phyloP scores from a whole-genome alignment of 2,797 vertebrate genomes.

The Melanotaenia trifasciata region DNA sequence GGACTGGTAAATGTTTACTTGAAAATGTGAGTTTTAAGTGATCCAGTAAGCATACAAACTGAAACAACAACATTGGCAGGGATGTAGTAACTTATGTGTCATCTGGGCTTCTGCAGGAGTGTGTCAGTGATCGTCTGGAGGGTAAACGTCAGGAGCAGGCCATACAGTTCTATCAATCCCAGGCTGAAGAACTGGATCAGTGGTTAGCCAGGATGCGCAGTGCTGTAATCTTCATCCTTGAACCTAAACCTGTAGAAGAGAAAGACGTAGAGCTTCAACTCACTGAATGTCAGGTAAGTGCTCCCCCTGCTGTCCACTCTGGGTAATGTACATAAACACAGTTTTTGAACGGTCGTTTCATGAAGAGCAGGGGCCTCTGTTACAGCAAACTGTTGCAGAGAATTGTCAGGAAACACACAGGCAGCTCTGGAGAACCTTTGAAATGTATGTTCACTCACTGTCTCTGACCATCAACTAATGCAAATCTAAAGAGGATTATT shows the following conservation, averaged over 20 bases:
- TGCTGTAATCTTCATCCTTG: constrained; percentile 67
- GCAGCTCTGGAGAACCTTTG: background rate
- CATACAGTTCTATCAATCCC: constrained; percentile 86
- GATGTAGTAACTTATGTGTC: background rate
- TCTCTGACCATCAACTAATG: constrained; percentile 1
- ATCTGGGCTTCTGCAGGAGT: constrained; percentile 83
- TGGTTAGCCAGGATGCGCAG: constrained; percentile 87
- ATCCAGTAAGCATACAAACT: background rate
- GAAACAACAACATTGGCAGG: background rate
- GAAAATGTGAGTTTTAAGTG: background rate
- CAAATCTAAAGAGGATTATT: constrained; percentile 35
- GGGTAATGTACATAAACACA: background rate
- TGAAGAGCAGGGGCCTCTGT: background rate
- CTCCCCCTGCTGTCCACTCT: constrained; percentile 46
- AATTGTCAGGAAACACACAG: background rate
- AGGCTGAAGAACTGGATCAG: constrained; percentile 90
- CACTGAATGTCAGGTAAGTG: constrained; percentile 90
- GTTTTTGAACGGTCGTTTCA: background rate
- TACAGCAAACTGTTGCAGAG: background rate
- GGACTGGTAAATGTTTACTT: background rate
- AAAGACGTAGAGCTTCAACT: constrained; percentile 92
- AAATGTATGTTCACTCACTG: background rate
- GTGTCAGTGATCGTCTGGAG: constrained; percentile 91
- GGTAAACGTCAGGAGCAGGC: constrained; percentile 91
- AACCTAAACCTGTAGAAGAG: constrained; percentile 76